Base-by-base conservation (phyloP, 2,797 vertebrate species). In the Sebastes taczanowskii region DNA sequence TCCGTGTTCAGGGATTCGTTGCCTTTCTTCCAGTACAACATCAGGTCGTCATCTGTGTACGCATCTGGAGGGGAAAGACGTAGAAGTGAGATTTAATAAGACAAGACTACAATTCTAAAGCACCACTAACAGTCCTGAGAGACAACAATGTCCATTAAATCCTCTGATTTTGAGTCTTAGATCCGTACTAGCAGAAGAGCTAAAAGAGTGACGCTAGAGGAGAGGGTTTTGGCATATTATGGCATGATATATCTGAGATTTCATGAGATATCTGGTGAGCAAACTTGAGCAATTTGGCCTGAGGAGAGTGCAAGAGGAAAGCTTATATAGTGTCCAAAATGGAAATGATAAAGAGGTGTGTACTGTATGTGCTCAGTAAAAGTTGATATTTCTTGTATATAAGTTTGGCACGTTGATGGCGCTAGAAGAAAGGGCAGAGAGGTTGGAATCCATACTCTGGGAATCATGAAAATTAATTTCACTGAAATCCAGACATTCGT, bases 21-120 rank as follows among this genome's bases (percentile, higher is more conserved):
- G 52, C 98, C 98, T 82, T 98, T 98, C 95, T 98, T 99, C 98
- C 98, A 99, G 65, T 99, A 98, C 7, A 99, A 93, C 98, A 99
- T 99, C 73, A 99, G 92, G 81, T 99, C 98, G 82, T 99, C 98
- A 67, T 99, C 98, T 5, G 98, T 99, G 88, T 99, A 99, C 0
- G 98, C 98, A 91, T 99, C 98, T 99, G 90, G 34, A 32, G 63
- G 67, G 23, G 23, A 67, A 58, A 80, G 22, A 68, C 13, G n/a
- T 2, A 34, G 6, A 75, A 70, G n/a, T 55, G 6, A 67, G 3
- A 23, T 23, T 23, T 23, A 2, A 23, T 23, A 16, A 32, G 16
- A 75, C 18, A 73, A 52, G 22, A 53, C 29, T 29, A 8, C 3
- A 32, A 58, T 11, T 59, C 2, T 0, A 11, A 74, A 83, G 67